These are phyloP conservation scores for Microtus montanus DNA, from an alignment of 2,113 vertebrate species.

Conservation along the genomic window DNA sequence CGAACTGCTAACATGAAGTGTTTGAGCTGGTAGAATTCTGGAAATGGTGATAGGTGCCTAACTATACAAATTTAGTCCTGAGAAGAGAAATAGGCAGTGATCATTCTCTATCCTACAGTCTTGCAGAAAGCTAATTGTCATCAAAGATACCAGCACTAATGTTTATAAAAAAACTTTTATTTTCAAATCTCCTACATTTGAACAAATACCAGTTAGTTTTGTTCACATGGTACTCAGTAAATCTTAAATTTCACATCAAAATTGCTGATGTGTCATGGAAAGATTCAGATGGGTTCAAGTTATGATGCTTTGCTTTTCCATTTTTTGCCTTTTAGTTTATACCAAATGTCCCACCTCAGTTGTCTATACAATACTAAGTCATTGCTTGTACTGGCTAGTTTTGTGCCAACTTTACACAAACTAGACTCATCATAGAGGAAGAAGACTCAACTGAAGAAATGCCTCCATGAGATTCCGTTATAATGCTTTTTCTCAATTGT, in stretches of 20 bases:
- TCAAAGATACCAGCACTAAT: background rate
- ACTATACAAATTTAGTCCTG: conserved; percentile 13
- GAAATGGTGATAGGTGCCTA: background rate
- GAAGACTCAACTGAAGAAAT: background rate
- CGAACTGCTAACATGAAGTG: conserved; percentile 6
- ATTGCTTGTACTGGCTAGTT: background rate
- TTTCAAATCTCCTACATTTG: background rate
- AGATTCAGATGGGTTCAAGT: background rate
- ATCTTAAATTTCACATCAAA: conserved; percentile 29
- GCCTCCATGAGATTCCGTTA: background rate
- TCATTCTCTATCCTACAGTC: background rate
- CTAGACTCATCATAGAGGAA: background rate
- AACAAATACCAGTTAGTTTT: conserved; percentile 14
- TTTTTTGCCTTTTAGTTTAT: conserved; percentile 20
- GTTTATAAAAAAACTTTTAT: conserved; percentile 23
- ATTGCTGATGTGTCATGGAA: conserved; percentile 2
- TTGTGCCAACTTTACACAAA: background rate
- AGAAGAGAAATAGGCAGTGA: background rate
- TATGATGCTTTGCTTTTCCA: background rate
- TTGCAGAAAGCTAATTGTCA: background rate
- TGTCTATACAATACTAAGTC: conserved; percentile 34
- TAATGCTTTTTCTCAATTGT: background rate
- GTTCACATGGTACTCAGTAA: background rate
- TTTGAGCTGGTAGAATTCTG: background rate
- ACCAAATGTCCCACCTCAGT: background rate